Percentiles rank a stretch among this genome's conserved stretches.
Conservation (phyloP, 2,797 vertebrate species). For the Gymnothorax reevesii region DNA sequence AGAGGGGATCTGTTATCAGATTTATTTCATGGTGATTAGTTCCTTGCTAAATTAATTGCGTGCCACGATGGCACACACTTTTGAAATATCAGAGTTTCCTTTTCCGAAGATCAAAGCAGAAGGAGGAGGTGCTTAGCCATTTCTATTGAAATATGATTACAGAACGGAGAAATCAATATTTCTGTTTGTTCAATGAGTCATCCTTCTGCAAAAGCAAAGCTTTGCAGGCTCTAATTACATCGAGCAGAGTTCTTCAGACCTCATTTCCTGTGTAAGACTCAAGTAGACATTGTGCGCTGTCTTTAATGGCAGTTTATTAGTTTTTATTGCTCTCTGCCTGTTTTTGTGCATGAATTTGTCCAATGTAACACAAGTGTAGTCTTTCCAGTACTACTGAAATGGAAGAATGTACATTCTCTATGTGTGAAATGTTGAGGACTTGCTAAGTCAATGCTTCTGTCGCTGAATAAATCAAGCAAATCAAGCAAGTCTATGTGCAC, state of each 20-base stretch:
- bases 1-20: background rate
- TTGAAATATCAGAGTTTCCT: background rate
- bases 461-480: background rate
- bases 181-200: background rate
- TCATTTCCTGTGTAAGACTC: background rate
- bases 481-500: background rate
- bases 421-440: background rate
- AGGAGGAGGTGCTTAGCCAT: background rate
- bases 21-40: slow-evolving; percentile 6
- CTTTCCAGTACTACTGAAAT: background rate
- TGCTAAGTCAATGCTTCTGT: background rate
- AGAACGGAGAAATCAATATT: slow-evolving; percentile 1
- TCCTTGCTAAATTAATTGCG: background rate
- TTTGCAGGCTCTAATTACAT: slow-evolving; percentile 1
- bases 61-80: background rate
- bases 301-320: slow-evolving; percentile 2
- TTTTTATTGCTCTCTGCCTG: background rate
- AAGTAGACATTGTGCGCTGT: background rate
- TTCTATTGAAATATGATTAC: background rate
- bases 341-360: background rate
- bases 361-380: background rate
- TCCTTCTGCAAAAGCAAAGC: background rate
- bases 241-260: background rate
- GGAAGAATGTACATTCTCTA: background rate
- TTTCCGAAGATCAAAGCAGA: background rate